phyloP scores from a whole-genome alignment of 2,888 invertebrate genomes.

The Saturnia japonica region DNA sequence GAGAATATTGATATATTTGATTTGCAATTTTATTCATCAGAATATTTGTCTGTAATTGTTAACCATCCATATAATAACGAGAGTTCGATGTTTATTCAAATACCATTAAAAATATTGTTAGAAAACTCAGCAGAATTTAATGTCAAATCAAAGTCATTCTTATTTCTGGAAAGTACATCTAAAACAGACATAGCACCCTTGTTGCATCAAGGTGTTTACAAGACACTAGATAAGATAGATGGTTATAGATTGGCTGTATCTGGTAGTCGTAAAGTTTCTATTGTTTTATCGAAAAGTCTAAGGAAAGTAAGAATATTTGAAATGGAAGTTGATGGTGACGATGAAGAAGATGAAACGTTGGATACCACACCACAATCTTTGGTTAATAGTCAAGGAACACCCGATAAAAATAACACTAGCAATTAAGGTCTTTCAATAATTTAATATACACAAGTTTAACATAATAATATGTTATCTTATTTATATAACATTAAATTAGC shows the following conservation, averaged over 20 bases:
- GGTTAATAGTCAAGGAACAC: constrained; percentile 52
- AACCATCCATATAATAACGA: constrained; percentile 76
- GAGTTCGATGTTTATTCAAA: constrained; percentile 73
- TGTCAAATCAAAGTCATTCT: constrained; percentile 63
- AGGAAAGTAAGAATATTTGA: constrained; percentile 93
- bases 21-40: constrained; percentile 88
- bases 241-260: constrained; percentile 90
- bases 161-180: constrained; percentile 69
- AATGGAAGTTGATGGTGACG: constrained; percentile 96
- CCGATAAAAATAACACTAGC: constrained; percentile 47
- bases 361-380: constrained; percentile 71
- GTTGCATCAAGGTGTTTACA: constrained; percentile 77
- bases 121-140: constrained; percentile 67
- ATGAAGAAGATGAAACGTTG: constrained; percentile 87
- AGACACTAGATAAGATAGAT: constrained; percentile 85
- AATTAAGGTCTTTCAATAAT: constrained; percentile 42
- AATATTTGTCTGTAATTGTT: constrained; percentile 87
- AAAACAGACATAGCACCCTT: constrained; percentile 79
- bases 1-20: constrained; percentile 82
- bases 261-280: constrained; percentile 91
- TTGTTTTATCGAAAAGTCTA: constrained; percentile 89
- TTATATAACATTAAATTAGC: neutral
- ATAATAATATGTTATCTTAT: neutral
- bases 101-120: constrained; percentile 72
- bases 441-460: neutral